A percentile compares a stretch with the other conserved stretches of the same genome.
phyloP scores from a whole-genome alignment of 2,888 invertebrate species.

The Eristalinus sepulchralis region DNA sequence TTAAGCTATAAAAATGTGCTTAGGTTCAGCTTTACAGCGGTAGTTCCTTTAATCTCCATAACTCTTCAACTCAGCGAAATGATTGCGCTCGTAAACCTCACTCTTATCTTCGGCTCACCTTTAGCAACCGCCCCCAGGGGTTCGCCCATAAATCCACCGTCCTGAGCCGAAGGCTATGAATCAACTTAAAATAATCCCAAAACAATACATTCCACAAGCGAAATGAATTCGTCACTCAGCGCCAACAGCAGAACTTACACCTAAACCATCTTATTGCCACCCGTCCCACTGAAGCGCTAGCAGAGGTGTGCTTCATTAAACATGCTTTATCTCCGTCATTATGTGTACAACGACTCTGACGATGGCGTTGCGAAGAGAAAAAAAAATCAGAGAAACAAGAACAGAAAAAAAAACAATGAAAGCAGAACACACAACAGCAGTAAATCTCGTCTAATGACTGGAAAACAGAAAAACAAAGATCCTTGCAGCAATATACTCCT shows the following conservation, averaged over 20 bases:
- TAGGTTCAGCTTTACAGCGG: background rate
- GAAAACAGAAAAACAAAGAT: background rate
- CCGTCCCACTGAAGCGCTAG: background rate
- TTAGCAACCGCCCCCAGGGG: background rate
- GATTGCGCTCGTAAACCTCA: background rate
- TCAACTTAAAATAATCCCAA: background rate
- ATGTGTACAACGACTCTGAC: slow-evolving; percentile 5
- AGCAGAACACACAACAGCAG: background rate
- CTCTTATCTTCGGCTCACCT: background rate
- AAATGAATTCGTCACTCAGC: background rate
- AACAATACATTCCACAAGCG: background rate
- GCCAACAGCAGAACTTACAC: background rate
- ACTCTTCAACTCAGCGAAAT: background rate
- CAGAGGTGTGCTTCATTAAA: slow-evolving; percentile 14
- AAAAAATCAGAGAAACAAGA: background rate
- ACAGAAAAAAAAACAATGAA: no score
- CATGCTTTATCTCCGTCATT: background rate
- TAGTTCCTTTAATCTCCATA: background rate
- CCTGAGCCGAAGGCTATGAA: background rate
- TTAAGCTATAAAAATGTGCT: no score
- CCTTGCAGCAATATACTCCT: background rate
- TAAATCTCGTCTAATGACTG: background rate
- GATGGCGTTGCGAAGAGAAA: background rate
- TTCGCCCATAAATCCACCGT: background rate
- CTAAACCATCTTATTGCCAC: background rate